These are phyloP conservation scores for Microplitis demolitor DNA, from an alignment of 1,140 invertebrate genomes.

Conservation along the genomic window DNA sequence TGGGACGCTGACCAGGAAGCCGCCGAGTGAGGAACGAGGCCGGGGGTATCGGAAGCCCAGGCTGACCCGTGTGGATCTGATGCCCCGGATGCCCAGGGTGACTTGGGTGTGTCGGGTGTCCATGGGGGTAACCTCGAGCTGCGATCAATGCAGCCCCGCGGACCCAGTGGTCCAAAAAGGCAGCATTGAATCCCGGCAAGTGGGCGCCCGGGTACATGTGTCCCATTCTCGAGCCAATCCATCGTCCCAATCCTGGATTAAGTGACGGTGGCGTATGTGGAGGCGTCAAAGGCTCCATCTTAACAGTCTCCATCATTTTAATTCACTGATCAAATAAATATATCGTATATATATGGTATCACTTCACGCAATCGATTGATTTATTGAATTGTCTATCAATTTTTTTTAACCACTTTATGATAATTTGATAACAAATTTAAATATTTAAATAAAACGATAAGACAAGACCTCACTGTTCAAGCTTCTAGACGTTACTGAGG, in stretches of 20 bases:
- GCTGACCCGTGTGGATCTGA: constrained; percentile 39
- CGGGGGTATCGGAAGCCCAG: constrained; percentile 62
- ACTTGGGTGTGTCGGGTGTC: constrained; percentile 42
- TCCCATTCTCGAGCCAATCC: constrained; percentile 11
- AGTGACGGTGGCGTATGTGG: constrained; percentile 73
- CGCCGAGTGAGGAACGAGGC: constrained; percentile 55
- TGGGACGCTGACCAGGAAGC: constrained; percentile 70
- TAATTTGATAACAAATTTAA: too few relatives aligned
- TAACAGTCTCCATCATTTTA: constrained; percentile 38
- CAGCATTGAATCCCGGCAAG: constrained; percentile 58
- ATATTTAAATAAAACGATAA: too few relatives aligned
- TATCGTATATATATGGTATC: too few relatives aligned
- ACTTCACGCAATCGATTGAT: too few relatives aligned
- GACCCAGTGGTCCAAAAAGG: constrained; percentile 75
- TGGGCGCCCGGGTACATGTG: constrained; percentile 47
- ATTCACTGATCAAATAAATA: too few relatives aligned
- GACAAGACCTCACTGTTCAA: constrained; percentile 34
- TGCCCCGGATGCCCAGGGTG: constrained; percentile 41
- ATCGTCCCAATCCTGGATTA: too few relatives aligned
- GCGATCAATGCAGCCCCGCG: constrained; percentile 68
- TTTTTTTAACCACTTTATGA: too few relatives aligned
- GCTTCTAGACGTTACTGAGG: constrained; percentile 48
- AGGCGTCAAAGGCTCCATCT: constrained; percentile 67
- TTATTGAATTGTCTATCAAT: too few relatives aligned
- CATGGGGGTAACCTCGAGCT: constrained; percentile 46